Conservation (phyloP, 1,140 invertebrate genomes). For the Drosophila pachea region DNA sequence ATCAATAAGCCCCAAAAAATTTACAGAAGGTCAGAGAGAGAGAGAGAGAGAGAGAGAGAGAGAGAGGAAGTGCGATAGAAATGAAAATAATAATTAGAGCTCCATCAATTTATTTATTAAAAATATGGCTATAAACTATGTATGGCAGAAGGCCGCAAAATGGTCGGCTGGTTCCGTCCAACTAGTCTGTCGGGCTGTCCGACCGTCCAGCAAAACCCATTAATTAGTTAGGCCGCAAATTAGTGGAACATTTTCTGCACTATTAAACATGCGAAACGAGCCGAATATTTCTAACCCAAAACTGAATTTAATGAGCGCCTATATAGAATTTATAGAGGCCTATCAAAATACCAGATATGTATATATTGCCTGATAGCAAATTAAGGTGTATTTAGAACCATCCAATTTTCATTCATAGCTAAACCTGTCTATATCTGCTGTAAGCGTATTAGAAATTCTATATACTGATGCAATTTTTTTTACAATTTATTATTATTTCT, state of each 20-base stretch:
- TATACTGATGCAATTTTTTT: too few relatives aligned
- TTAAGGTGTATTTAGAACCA: too few relatives aligned
- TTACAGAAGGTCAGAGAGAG: not conserved
- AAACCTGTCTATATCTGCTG: not conserved
- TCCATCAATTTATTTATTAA: constrained; percentile 70
- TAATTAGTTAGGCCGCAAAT: constrained; percentile 74
- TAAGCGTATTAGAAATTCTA: not conserved
- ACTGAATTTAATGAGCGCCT: too few relatives aligned
- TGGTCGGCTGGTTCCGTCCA: constrained; percentile 11
- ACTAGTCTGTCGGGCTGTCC: not conserved
- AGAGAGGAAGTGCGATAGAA: constrained; percentile 4
- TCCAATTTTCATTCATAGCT: too few relatives aligned
- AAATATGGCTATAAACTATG: constrained; percentile 30
- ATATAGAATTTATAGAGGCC: too few relatives aligned
- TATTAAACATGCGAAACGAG: constrained; percentile 25
- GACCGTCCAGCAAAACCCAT: constrained; percentile 46
- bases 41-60: not conserved
- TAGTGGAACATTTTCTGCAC: constrained; percentile 58
- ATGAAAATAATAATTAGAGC: constrained; percentile 40
- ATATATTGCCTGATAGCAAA: too few relatives aligned
- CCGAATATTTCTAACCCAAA: not conserved
- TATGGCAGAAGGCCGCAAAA: constrained; percentile 11
- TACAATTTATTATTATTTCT: not conserved
- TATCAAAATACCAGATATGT: too few relatives aligned
- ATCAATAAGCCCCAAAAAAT: constrained; percentile 1